Evolutionary conservation across 2,113 vertebrate genomes (phyloP), one percentile per base, ranked within the genome.

Genomic region (Sceloporus undulatus): DNA sequence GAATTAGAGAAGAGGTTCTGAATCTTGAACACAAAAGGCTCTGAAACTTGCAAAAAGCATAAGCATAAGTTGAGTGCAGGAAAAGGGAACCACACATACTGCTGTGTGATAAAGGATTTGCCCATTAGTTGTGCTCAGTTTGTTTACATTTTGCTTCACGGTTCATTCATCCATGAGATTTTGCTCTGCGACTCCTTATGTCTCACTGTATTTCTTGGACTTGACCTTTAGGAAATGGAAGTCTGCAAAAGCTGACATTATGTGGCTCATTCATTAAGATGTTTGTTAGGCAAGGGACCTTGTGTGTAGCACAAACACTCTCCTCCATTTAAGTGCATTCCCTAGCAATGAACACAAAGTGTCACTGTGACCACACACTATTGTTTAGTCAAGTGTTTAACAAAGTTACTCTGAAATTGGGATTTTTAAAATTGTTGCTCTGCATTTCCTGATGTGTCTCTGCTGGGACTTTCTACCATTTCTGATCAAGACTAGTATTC

Each of bases 321-420:
- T 0, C 0, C 85, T 92, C 91, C 87, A 66, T 75, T 70, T 66
- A 92, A 95, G 96, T 97, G 97, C 96, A 97, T 96, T 97, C 97
- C 96, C 97, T 86, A 93, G 40, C 91, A 96, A 84, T 95, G 97
- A 97, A 97, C 97, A 97, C 97, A 96, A 97, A 96, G 96, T 97
- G 97, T 97, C 97, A 97, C 97, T 97, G 97, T 97, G 96, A 95
- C 96, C 96, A 94, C 97, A 97, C 88, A 95, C 91, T 95, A 94
- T 95, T 95, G 88, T 90, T 90, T 89, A 86, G 59, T 62, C 59
- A 94, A 92, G 94, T 95, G 94, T 75, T 87, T n/a, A 0, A 88
- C 86, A 89, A 95, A 71, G 84, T 96, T 96, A 86, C 85, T 73
- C 42, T 66, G 92, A 77, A 96, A 95, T 76, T 81, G 91, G 92